Conservation (phyloP, 2,888 invertebrate species). For the Cistogaster globosa region DNA sequence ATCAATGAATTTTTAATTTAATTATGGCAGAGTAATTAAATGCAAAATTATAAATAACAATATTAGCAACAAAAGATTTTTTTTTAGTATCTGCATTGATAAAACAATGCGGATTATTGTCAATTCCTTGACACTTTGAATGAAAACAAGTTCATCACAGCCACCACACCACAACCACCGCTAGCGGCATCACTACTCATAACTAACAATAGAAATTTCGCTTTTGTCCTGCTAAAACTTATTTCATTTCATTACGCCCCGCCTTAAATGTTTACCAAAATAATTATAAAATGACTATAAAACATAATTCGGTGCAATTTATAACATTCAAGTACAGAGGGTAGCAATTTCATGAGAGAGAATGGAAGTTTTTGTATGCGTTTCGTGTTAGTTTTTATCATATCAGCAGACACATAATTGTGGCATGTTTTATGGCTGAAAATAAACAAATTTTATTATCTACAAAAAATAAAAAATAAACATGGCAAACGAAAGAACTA, state of each 20-base stretch:
- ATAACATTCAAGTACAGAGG: background rate
- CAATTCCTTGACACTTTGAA: conserved; percentile 31
- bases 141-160: conserved; percentile 37
- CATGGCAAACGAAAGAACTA: conserved; percentile 6
- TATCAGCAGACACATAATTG: conserved; percentile 54
- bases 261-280: conserved; percentile 20
- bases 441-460: conserved; percentile 67
- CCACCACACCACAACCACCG: background rate
- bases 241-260: conserved; percentile 7
- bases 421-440: conserved; percentile 56
- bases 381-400: conserved; percentile 10
- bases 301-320: conserved; percentile 35
- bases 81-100: conserved; percentile 30
- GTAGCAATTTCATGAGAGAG: background rate
- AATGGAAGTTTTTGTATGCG: no score
- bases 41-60: conserved; percentile 24
- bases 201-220: conserved; percentile 28
- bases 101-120: conserved; percentile 29
- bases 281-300: conserved; percentile 8
- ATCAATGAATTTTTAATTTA: conserved; percentile 45
- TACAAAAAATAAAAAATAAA: conserved; percentile 5
- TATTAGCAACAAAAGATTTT: conserved; percentile 1
- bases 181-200: background rate
- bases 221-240: conserved; percentile 10
- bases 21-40: conserved; percentile 39